phyloP scores from a whole-genome alignment of 2,113 vertebrate genomes.

The Sakesphorus luctuosus region DNA sequence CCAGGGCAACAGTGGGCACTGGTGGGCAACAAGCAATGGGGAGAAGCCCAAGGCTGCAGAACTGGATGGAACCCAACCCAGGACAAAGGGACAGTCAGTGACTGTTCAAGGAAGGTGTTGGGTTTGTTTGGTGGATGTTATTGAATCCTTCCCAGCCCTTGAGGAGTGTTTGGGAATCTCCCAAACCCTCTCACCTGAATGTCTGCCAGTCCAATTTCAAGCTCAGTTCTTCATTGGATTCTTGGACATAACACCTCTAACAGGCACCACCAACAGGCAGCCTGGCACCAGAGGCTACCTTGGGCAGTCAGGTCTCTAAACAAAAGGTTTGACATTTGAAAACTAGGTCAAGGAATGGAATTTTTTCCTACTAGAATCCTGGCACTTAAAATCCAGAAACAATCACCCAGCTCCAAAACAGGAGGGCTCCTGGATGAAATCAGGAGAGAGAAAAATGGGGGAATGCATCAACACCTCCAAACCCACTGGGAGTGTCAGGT shows the following conservation, averaged over 20 bases:
- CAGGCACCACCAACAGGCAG: not conserved
- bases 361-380: not conserved
- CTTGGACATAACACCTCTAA: not conserved
- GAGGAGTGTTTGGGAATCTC: not conserved
- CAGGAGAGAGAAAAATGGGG: not conserved
- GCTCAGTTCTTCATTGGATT: not conserved
- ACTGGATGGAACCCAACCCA: not conserved
- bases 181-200: not conserved
- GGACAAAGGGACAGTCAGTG: not conserved
- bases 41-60: not conserved
- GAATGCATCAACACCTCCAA: not conserved
- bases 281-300: not conserved
- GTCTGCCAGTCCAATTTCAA: not conserved
- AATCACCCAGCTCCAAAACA: not conserved
- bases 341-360: not conserved
- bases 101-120: too few species aligned
- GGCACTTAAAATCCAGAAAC: not conserved
- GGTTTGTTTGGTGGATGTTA: fast-evolving
- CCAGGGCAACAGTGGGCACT: fast-evolving
- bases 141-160: not conserved
- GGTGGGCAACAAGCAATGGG: not conserved
- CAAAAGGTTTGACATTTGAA: not conserved
- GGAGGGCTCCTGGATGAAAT: not conserved
- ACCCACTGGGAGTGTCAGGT: fast-evolving
- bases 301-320: not conserved